These are phyloP conservation scores for Tachina lurida DNA, from an alignment of 2,888 invertebrate species.

Conservation along the genomic window DNA sequence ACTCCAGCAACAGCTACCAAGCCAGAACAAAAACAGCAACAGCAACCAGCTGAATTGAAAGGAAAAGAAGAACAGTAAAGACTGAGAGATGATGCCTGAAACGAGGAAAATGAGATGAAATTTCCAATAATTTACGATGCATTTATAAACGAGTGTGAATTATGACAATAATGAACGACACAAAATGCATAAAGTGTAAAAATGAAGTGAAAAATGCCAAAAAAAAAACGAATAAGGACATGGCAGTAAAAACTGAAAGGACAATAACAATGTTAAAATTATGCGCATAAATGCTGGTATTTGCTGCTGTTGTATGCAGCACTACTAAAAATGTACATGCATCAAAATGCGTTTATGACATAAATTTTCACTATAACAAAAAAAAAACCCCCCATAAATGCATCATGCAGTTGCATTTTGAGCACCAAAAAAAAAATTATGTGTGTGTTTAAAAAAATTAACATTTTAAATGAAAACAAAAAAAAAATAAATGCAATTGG, in stretches of 20 bases:
- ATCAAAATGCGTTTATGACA: constrained; percentile 73
- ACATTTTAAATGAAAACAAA: constrained; percentile 48
- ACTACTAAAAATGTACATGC: constrained; percentile 58
- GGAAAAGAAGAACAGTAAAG: constrained; percentile 33
- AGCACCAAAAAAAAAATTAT: not conserved
- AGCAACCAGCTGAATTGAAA: constrained; percentile 33
- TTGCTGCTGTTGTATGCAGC: constrained; percentile 17
- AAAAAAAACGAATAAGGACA: constrained; percentile 41
- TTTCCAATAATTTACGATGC: constrained; percentile 71
- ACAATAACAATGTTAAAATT: constrained; percentile 59
- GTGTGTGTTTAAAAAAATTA: not conserved
- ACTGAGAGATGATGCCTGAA: constrained; percentile 58
- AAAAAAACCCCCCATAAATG: constrained; percentile 33
- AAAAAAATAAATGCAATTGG: constrained; percentile 59
- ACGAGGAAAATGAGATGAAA: constrained; percentile 70
- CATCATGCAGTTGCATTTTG: constrained; percentile 50
- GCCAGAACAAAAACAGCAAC: constrained; percentile 19
- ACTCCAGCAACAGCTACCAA: constrained; percentile 31
- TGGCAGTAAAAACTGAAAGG: constrained; percentile 43
- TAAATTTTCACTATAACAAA: constrained; percentile 56
- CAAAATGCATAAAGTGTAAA: constrained; percentile 70
- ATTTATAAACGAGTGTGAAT: constrained; percentile 70
- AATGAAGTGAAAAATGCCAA: constrained; percentile 61
- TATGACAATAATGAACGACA: constrained; percentile 72
- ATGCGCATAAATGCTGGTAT: constrained; percentile 59